phyloP scores from a whole-genome alignment of 1,140 invertebrate genomes.

The Drosophila mauritiana region DNA sequence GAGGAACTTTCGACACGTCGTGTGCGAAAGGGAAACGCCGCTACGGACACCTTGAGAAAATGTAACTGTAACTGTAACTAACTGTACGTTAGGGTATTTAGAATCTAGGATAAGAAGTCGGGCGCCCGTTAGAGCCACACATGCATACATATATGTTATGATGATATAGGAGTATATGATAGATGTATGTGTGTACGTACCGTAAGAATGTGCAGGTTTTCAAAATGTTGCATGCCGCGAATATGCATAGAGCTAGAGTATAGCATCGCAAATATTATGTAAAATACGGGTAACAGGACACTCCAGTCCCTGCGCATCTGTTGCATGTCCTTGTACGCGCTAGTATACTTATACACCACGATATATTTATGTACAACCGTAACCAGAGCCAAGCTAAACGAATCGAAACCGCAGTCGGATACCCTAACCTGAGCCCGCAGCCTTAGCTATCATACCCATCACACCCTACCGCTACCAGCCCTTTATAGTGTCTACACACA shows the following conservation, averaged over 20 bases:
- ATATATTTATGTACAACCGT: constrained; percentile 30
- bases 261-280: constrained; percentile 24
- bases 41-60: constrained; percentile 76
- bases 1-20: constrained; percentile 44
- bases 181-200: constrained; percentile 24
- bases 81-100: constrained; percentile 18
- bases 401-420: constrained; percentile 4
- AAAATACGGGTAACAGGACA: constrained; percentile 61
- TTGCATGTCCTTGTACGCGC: constrained; percentile 41
- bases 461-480: constrained; percentile 10
- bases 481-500: constrained; percentile 15
- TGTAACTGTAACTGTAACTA: constrained; percentile 36
- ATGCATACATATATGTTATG: constrained; percentile 14
- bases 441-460: constrained; percentile 43
- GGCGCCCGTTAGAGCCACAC: constrained; percentile 8
- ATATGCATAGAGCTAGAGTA: constrained; percentile 15
- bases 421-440: constrained; percentile 37
- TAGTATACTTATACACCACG: constrained; percentile 24
- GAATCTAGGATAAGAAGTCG: constrained; percentile 58
- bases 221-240: constrained; percentile 46
- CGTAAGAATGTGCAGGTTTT: constrained; percentile 59
- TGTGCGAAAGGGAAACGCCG: constrained; percentile 64
- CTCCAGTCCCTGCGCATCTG: constrained; percentile 30
- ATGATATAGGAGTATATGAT: constrained; percentile 10
- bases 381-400: constrained; percentile 25